Evolutionary conservation across 2,797 vertebrate genomes (phyloP), one percentile per base, ranked within the genome.

Genomic region (Artibeus lituratus): DNA sequence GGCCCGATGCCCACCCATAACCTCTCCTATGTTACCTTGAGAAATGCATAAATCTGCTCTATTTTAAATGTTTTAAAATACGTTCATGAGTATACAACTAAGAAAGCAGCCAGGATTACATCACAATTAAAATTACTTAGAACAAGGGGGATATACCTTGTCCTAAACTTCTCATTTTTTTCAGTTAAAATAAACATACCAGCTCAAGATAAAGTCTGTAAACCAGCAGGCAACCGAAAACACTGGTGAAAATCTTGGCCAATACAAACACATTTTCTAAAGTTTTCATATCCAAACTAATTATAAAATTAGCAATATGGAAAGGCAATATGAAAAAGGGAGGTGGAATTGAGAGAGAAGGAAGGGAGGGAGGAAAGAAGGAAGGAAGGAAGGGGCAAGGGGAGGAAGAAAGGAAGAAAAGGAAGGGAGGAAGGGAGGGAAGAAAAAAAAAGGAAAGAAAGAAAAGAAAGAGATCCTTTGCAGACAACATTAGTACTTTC

Each of bases 91-190:
- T 69, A 37, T 53, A 92, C 78, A 62, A 65, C 77, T 81, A 72
- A 78, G 55, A 85, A 89, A 94, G 59, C 16, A 95, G 24, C 24
- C 69, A 92, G 39, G 72, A 70, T 93, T 89, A 69, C 39, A 96
- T 84, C 72, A 91, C 73, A 97, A 89, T 89, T 90, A 97, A 93
- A 97, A 81, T 95, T 69, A 96, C 49, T 94, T 83, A 87, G 39
- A 42, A 39, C 67, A 77, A 80, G 59, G 70, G n/a, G 37, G 90
- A 89, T 89, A 80, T 72, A 92, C 22, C 14, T 73, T 92, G 18
- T 93, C 49, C 32, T 93, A 90, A 57, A 72, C 95, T 88, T 95
- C 82, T 72, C 21, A 11, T 81, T 74, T 91, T 91, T 91, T 67
- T 35, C 91, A 87, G 15, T 87, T 87, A 80, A 78, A 96, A 91